Base-by-base conservation (phyloP, 2,888 invertebrate genomes). In the Gandaritis pyraliata region DNA sequence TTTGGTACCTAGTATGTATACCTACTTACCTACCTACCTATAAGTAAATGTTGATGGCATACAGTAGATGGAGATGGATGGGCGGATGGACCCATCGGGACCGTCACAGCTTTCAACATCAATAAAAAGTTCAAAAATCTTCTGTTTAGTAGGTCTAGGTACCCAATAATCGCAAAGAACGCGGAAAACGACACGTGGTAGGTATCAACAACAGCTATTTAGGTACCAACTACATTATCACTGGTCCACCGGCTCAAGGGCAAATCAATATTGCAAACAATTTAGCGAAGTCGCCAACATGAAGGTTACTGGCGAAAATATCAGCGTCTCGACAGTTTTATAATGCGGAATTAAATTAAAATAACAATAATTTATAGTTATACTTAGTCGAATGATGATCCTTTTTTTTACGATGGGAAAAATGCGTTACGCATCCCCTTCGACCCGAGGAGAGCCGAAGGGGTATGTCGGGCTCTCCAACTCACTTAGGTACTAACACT, bases 211-310 rank as follows among this genome's bases (percentile, higher is more conserved):
- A 57, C 50, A 30, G 59, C 51, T 61, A 68, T 64, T 65, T 63
- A 63, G 62, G 59, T 59, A 62, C 56, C 66, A 64, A 64, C 70
- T 1, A 43, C 50, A 43, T 68, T 71, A 74, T 72, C 64, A 66
- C 67, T 66, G 68, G 64, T 68, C 67, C 69, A 73, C 67, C 70
- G n/a, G 72, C 15, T 73, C 83, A 85, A 85, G 85, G 85, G 76
- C 75, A 73, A 75, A 83, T 80, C 77, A 80, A 85, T 84, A 81
- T 76, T 72, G 76, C 77, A 65, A 72, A 71, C 72, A 71, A 67
- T 73, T 76, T 76, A 75, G 74, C 69, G 63, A 67, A 77, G 72
- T 78, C 72, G 71, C 77, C 71, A 77, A 62, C 65, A 67, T 62
- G 70, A 71, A 68, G 74, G 64, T 64, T 72, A 64, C 50, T 38